Base-by-base conservation (phyloP, 1,140 invertebrate genomes). In the Brachionus rubens region DNA sequence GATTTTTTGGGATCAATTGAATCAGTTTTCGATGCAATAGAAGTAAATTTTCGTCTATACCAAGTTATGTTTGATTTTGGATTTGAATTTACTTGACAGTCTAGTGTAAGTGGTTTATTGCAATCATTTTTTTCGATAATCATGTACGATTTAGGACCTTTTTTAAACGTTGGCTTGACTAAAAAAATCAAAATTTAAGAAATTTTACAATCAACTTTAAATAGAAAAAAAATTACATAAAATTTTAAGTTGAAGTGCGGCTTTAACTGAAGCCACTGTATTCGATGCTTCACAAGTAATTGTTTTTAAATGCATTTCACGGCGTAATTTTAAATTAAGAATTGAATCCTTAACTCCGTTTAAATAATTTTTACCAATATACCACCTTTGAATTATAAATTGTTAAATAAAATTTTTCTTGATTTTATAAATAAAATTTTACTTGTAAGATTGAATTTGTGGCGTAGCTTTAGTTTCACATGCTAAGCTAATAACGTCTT, bases 231-330 rank as follows among this genome's bases (percentile, higher is more conserved):
- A 28, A 21, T 72, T 54, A 72, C 68, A 72, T 33, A 50, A 41
- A 30, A 72, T 72, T 36, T 72, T 72, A 12, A 72, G 26, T 21
- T 72, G 68, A 19, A 72, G 24, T n/a, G 68, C 19, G 36, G 68
- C 68, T 50, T 72, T 72, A 6, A 72, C 68, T n/a, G 68, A 72
- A 1, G 68, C 68, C 3, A 72, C 68, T 33, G 28, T 48, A 33
- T 72, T 72, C 16, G 68, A 72, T 14, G 68, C 68, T 48, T 72
- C 68, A 28, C 68, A 72, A 14, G 68, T 72, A 40, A 72, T 48
- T 21, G 46, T 48, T 46, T 72, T 72, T n/a, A 50, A 50, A 46
- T 72, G 68, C 68, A 72, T 72, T 33, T 72, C 68, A 9, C 36
- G 28, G 10, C 43, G 36, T 24, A 72, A 40, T 54, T 72, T 72